These are phyloP conservation scores for Drosophila quadrilineata DNA, from an alignment of 1,140 invertebrate genomes.

Conservation along the genomic window DNA sequence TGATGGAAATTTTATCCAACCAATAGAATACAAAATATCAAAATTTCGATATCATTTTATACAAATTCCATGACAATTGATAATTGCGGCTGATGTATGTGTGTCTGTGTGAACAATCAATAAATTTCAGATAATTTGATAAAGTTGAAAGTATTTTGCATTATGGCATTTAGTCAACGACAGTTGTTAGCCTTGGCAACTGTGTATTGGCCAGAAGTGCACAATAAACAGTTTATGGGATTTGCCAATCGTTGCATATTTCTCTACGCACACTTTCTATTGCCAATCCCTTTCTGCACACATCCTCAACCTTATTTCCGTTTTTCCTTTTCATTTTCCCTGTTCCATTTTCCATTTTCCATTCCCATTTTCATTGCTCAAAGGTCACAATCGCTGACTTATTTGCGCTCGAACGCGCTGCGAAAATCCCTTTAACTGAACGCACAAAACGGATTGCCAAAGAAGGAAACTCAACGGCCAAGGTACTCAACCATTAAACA, in stretches of 20 bases:
- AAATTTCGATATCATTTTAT: conserved; percentile 13
- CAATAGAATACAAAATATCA: not conserved
- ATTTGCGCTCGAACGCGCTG: conserved; percentile 33
- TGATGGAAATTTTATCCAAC: not conserved
- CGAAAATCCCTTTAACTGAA: conserved; percentile 45
- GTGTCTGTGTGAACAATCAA: not conserved
- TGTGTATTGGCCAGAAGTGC: conserved; percentile 2
- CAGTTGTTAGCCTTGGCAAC: conserved; percentile 18
- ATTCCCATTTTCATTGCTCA: conserved; percentile 4
- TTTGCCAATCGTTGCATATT: conserved; percentile 20
- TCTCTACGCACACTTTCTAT: too few species aligned
- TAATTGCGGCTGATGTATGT: conserved; percentile 44
- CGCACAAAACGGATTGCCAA: conserved; percentile 5
- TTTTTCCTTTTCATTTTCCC: too few species aligned
- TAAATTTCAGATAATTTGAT: conserved; percentile 47
- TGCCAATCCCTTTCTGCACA: not conserved
- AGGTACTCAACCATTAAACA: conserved; percentile 43
- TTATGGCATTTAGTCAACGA: conserved; percentile 1
- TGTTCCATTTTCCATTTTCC: not conserved
- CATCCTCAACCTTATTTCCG: too few species aligned
- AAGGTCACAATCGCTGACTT: conserved; percentile 41
- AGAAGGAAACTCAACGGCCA: conserved; percentile 33
- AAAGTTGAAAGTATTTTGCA: conserved; percentile 10
- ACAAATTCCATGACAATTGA: conserved; percentile 10
- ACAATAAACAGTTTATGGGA: conserved; percentile 18